phyloP scores from a whole-genome alignment of 30 jellyfish, hydroid and myxozoan genomes.

The Aurelia aurita complex sp. Pacific region DNA sequence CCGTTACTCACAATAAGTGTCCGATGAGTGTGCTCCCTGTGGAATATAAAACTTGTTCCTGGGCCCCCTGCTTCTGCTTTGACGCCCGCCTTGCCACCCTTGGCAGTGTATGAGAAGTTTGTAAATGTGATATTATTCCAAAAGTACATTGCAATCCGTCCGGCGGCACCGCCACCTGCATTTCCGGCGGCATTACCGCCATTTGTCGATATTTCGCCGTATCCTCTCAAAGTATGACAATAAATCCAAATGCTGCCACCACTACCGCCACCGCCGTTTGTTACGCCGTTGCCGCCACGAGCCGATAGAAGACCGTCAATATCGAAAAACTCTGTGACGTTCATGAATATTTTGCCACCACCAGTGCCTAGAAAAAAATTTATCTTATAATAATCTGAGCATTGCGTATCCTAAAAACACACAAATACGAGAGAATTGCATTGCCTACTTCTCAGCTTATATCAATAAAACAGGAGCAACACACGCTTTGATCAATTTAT shows the following conservation, averaged over 20 bases:
- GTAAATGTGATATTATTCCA: conserved; percentile 58
- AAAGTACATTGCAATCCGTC: conserved; percentile 62
- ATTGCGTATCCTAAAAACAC: no score
- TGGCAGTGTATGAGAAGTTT: conserved; percentile 57
- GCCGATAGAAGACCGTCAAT: conserved; percentile 66
- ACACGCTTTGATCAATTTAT: no score
- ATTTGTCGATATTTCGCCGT: conserved; percentile 59
- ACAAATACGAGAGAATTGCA: no score
- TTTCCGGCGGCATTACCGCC: conserved; percentile 66
- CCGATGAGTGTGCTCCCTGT: conserved; percentile 59
- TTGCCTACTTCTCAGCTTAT: no score
- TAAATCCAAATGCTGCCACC: conserved; percentile 75
- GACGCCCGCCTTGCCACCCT: conserved; percentile 59
- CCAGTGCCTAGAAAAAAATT: conserved; percentile 52
- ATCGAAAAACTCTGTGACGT: conserved; percentile 54
- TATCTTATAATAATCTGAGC: no score
- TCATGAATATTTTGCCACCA: conserved; percentile 68
- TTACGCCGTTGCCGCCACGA: conserved; percentile 51
- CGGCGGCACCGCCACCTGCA: conserved; percentile 77
- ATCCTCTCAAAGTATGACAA: conserved; percentile 68
- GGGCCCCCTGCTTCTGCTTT: conserved; percentile 70
- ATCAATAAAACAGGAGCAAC: no score
- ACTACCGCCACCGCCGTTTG: conserved; percentile 75
- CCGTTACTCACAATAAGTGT: conserved; percentile 55
- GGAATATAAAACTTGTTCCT: conserved; percentile 60